Evolutionary conservation across 35 echinoderm and acorn worm genomes (phyloP).

Genomic region (Eucidaris tribuloides): DNA sequence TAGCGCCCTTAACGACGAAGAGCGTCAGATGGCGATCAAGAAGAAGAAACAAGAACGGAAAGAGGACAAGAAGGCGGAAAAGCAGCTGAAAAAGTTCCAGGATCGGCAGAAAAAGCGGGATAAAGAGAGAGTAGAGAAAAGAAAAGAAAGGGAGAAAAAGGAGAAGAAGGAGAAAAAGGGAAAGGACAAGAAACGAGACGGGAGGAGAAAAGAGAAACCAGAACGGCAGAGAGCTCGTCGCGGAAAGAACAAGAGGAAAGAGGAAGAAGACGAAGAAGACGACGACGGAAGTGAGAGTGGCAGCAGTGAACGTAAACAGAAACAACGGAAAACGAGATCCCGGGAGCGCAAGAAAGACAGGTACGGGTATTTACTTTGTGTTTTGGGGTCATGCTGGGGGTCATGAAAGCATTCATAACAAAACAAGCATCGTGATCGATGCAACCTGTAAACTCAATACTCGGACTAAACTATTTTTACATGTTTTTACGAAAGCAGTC

Average conservation of each 20-base stretch:
- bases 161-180: background rate
- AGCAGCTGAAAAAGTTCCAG: constrained; percentile 40
- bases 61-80: constrained; percentile 38
- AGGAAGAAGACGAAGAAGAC: background rate
- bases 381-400: no score
- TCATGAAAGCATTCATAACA: no score
- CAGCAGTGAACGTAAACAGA: background rate
- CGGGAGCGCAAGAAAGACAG: no score
- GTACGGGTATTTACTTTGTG: no score
- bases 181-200: background rate
- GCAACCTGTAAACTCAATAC: no score
- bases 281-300: background rate
- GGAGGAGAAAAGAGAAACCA: no score
- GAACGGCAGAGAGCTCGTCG: no score
- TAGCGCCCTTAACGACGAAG: constrained; percentile 12
- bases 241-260: background rate
- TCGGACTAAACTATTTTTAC: no score
- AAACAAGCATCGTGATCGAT: no score
- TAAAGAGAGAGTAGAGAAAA: background rate
- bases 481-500: no score
- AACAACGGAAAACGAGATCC: no score
- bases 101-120: constrained; percentile 14
- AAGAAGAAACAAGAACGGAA: constrained; percentile 41
- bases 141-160: constrained; percentile 8
- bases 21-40: background rate